Evolutionary conservation across 2,113 vertebrate species (phyloP).

Genomic region (Arvicanthis niloticus): DNA sequence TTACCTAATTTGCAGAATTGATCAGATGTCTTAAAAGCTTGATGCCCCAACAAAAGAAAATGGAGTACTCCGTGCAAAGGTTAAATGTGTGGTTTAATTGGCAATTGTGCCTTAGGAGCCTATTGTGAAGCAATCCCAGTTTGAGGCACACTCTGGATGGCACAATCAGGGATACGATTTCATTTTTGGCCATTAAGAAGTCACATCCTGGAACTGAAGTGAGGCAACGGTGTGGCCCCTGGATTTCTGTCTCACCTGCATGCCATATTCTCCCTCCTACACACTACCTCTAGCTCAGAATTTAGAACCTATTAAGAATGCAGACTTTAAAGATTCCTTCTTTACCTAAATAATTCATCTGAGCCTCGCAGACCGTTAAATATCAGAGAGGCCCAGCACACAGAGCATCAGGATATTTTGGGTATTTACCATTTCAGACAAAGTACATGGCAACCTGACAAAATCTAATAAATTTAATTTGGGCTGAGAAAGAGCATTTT

Average conservation of each 20-base stretch:
- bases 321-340: conserved; percentile 38
- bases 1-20: conserved; percentile 81
- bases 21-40: conserved; percentile 75
- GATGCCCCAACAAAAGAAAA: conserved; percentile 79
- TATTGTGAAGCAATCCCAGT: conserved; percentile 22
- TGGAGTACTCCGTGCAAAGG: conserved; percentile 77
- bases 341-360: conserved; percentile 57
- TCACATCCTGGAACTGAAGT: conserved; percentile 24
- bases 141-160: conserved; percentile 34
- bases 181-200: conserved; percentile 59
- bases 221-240: conserved; percentile 10
- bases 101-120: conserved; percentile 61
- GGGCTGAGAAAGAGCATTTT: neutral
- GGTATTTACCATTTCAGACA: neutral
- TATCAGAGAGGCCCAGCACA: neutral
- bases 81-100: conserved; percentile 80
- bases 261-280: neutral
- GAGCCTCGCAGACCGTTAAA: neutral
- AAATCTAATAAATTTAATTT: neutral
- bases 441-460: neutral
- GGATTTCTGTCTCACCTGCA: conserved; percentile 22
- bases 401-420: neutral
- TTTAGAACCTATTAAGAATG: conserved; percentile 54
- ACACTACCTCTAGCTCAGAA: neutral
- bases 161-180: conserved; percentile 56